Base-by-base conservation (phyloP, 1,140 invertebrate species). In the Sarcophaga peregrina region DNA sequence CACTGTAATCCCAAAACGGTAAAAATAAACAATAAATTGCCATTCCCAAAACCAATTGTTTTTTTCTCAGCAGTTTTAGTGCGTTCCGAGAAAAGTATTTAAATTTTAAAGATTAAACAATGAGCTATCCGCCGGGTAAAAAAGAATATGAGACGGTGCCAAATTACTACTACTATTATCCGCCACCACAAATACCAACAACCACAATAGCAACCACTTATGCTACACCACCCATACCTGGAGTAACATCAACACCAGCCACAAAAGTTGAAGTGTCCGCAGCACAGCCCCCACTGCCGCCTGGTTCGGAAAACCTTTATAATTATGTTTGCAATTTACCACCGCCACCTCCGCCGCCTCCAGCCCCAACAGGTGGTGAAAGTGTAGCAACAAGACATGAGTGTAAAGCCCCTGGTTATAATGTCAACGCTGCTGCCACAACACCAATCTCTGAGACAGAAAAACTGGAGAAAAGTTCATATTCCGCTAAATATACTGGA, bases 271-370 rank as follows among this genome's bases (percentile, higher is more conserved):
- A 68, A 7, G 4, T 20, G 20, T 9, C n/a, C 0, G 17, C 8
- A 68, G 10, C 15, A 6, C n/a, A n/a, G 3, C 62, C 62, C 9
- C 62, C 62, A 25, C n/a, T 25, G 7, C 62, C 62, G 8, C 62
- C 75, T 5, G 75, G 48, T 78, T 50, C 75, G 0, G 17, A 50
- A 20, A 50, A 78, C 20, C 20, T 78, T n/a, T 78, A 78, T 20
- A 78, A 52, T 78, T 78, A 50, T 17, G 75, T 78, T 8, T 50
- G 47, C n/a, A 78, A 52, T 52, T 50, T 78, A 10, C 75, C 75
- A 78, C 75, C 75, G 5, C 75, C 75, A 10, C 75, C 75, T 11
- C 75, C 75, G 9, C 75, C 75, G 20, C 75, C 75, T 25, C 75
- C 75, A 52, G 17, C 62, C 10, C 48, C 75, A 25, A n/a, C n/a